These are phyloP conservation scores for Carcinoscorpius rotundicauda DNA, from an alignment of 1,140 invertebrate species.

Conservation along the genomic window DNA sequence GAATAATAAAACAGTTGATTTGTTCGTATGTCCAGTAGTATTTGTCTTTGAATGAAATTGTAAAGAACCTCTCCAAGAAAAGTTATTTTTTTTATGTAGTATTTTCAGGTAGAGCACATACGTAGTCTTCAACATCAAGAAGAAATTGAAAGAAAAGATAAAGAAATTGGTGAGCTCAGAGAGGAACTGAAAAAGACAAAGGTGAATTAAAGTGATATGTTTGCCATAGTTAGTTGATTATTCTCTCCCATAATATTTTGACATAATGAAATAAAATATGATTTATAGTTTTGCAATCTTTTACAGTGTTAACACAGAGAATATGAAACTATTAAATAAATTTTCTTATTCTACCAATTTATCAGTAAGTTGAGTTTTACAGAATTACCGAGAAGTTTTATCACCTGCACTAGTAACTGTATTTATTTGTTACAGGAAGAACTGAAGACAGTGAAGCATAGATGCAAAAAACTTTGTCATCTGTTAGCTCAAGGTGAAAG, in stretches of 20 bases:
- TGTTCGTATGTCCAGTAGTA: neutral
- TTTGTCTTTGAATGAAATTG: neutral
- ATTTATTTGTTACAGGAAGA: constrained; percentile 38
- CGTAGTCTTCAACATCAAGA: constrained; percentile 40
- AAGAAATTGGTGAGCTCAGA: constrained; percentile 46
- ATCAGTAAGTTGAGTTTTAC: no score
- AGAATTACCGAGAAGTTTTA: no score
- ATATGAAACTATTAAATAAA: no score
- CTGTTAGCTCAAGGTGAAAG: constrained; percentile 65
- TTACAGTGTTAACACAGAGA: no score
- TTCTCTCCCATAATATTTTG: no score
- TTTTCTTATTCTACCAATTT: no score
- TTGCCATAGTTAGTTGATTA: constrained; percentile 3
- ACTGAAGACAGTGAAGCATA: constrained; percentile 54
- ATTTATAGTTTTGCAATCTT: no score
- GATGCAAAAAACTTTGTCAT: constrained; percentile 61
- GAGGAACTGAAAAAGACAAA: constrained; percentile 48
- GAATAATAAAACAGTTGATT: no score
- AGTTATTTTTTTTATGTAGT: constrained; percentile 23
- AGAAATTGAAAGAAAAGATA: constrained; percentile 50
- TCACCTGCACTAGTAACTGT: neutral
- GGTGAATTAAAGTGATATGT: constrained; percentile 21
- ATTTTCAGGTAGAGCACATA: constrained; percentile 27
- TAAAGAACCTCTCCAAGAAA: neutral
- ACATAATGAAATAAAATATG: no score